phyloP scores from a whole-genome alignment of 2,797 vertebrate species.

The Rhincodon typus region DNA sequence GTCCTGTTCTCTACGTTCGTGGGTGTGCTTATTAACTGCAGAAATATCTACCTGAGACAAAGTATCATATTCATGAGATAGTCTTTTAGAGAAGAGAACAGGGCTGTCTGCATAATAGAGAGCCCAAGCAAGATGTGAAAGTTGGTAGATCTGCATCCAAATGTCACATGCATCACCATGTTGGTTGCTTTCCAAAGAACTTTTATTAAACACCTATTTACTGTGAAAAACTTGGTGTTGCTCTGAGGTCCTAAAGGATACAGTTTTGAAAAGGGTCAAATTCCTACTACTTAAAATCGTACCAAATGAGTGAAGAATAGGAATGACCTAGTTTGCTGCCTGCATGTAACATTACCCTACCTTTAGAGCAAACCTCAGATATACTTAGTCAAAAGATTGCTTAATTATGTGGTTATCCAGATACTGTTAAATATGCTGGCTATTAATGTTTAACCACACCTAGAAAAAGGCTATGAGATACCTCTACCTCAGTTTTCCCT shows the following conservation, averaged over 20 bases:
- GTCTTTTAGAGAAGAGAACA: not conserved
- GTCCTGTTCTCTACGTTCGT: not conserved
- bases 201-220: not conserved
- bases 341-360: not conserved
- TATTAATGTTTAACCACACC: not conserved
- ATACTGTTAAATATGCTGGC: not conserved
- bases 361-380: not conserved
- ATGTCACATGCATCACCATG: not conserved
- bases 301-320: not conserved
- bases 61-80: not conserved
- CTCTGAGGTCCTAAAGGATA: not conserved
- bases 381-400: not conserved
- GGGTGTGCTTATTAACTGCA: not conserved
- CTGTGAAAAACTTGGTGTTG: not conserved
- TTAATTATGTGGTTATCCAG: not conserved
- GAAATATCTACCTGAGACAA: constrained; percentile 17
- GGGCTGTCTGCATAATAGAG: not conserved
- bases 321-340: not conserved
- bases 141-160: not conserved
- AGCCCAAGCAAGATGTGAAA: not conserved
- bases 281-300: not conserved
- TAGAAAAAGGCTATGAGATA: constrained; percentile 21
- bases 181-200: constrained; percentile 28
- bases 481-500: constrained; percentile 34
- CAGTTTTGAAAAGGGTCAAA: not conserved